Evolutionary conservation across 2,888 invertebrate species (phyloP), one percentile per base, ranked within the genome.

Genomic region (Pammene fasciana): DNA sequence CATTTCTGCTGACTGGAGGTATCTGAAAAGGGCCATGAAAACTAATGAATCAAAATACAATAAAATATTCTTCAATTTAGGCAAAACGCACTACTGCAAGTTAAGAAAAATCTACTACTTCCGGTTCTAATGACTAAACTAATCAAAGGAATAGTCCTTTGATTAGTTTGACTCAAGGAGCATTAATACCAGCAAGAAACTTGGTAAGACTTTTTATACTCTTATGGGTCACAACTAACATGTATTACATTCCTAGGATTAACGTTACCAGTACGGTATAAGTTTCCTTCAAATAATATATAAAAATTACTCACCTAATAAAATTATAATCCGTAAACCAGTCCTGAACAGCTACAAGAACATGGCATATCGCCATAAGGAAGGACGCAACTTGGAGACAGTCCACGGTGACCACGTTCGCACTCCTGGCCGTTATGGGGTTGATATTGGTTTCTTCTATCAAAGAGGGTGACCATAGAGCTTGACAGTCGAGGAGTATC

Each of bases 401-500:
- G 82, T 96, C 96, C 2, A 94, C 92, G 0, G 94, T 94, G 48
- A 94, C 89, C 74, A 94, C 94, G 75, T 95, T 93, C 7, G 89
- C 87, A 70, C 88, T 89, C 18, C 92, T 78, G 0, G 88, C 94
- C 13, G 93, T 93, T 11, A 94, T 84, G 1, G 93, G 87, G 52
- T 90, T 91, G 75, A 93, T 74, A 75, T 85, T 86, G 72, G 94
- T 82, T 82, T 94, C 93, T 65, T 95, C 94, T 57, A 95, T 92
- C 61, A 97, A 90, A 0, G 98, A 96, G 74, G 98, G 97, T 3
- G 95, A 94, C 82, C 95, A 93, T 41, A 97, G 89, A 0, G 98
- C 96, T 82, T 98, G 97, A 70, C 97, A 96, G 85, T 99, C 99
- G 3, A 99, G 92, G 38, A 98, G 94, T 73, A 99, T 97, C 41